Percentiles rank a stretch among this genome's conserved stretches.
phyloP scores from a whole-genome alignment of 2,113 vertebrate genomes.

The Pachypanchax playfairii region DNA sequence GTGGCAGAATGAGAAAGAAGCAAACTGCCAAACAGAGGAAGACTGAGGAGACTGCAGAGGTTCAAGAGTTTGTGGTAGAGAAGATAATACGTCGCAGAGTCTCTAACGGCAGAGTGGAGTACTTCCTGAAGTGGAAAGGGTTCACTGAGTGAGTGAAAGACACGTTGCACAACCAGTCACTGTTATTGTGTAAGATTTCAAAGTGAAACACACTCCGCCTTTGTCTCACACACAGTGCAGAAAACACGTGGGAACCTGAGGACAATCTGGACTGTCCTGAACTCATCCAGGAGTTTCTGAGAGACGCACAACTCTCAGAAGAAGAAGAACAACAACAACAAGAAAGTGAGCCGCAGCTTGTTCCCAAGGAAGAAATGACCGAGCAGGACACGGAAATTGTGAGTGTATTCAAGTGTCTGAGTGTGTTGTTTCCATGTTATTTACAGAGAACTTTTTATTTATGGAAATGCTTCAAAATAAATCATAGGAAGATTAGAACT shows the following conservation, averaged over 20 bases:
- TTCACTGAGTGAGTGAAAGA: slow-evolving; percentile 92
- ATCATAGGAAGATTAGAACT: neutral
- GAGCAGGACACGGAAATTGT: slow-evolving; percentile 78
- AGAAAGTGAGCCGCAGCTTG: slow-evolving; percentile 27
- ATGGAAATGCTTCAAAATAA: slow-evolving; percentile 13
- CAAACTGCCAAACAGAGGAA: slow-evolving; percentile 98
- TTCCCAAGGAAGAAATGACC: slow-evolving; percentile 75
- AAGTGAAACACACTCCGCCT: neutral
- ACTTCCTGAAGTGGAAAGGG: slow-evolving; percentile 99
- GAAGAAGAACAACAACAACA: slow-evolving; percentile 68
- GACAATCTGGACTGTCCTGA: slow-evolving; percentile 99
- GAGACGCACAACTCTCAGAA: slow-evolving; percentile 82
- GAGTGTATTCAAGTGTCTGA: slow-evolving; percentile 47
- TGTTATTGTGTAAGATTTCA: neutral
- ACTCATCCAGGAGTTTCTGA: slow-evolving; percentile 95
- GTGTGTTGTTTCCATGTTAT: slow-evolving; percentile 42
- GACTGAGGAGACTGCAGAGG: slow-evolving; percentile 90
- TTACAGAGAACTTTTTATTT: neutral
- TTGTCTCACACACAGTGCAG: slow-evolving; percentile 82
- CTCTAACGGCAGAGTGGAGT: slow-evolving; percentile 94
- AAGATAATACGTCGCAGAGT: slow-evolving; percentile 93
- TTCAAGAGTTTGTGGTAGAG: slow-evolving; percentile 96
- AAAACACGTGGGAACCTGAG: slow-evolving; percentile 99
- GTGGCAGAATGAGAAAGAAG: slow-evolving; percentile 96
- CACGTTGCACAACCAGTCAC: neutral